Evolutionary conservation across 2,888 invertebrate species (phyloP), one percentile per base, ranked within the genome.

Genomic region (Lathronympha strigana): DNA sequence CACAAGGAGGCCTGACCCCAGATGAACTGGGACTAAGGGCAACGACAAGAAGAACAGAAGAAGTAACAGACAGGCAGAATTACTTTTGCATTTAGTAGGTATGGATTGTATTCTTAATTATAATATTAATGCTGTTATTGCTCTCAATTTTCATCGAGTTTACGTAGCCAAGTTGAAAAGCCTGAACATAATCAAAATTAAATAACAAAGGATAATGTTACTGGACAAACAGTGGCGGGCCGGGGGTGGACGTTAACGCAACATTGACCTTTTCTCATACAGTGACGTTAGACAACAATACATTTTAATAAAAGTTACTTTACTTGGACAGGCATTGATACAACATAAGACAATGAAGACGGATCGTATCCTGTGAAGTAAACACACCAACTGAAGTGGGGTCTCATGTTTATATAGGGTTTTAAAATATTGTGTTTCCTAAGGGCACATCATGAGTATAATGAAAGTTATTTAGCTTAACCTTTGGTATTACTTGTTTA

Each of bases 281-380:
- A 57, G 19, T 57, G 28, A 43, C 43, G 31, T 57, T 43, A 43
- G 21, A 36, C 38, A 53, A 53, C 40, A 45, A 57, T 43, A 57
- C 43, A 31, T 45, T 57, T 57, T 31, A 57, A 57, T 57, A 45
- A 43, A 31, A 57, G 55, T 57, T 43, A 55, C 55, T 43, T 43
- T 55, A 28, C 43, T 43, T 43, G 55, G 55, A 55, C 57, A 54
- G 38, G 54, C 38, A 43, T 43, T 55, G 55, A 43, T 43, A 45
- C n/a, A 43, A 57, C 43, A n/a, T n/a, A 57, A 43, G 57, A 45
- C 40, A 57, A 57, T 57, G 17, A 28, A 43, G 43, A 57, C 19
- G 8, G 28, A 57, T 43, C 13, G 43, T 43, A 45, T 43, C 28
- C 28, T 8, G 40, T 28, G 31, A 40, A 28, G 55, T 40, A 43